phyloP scores from a whole-genome alignment of 2,113 vertebrate genomes.

The Thunnus thynnus region DNA sequence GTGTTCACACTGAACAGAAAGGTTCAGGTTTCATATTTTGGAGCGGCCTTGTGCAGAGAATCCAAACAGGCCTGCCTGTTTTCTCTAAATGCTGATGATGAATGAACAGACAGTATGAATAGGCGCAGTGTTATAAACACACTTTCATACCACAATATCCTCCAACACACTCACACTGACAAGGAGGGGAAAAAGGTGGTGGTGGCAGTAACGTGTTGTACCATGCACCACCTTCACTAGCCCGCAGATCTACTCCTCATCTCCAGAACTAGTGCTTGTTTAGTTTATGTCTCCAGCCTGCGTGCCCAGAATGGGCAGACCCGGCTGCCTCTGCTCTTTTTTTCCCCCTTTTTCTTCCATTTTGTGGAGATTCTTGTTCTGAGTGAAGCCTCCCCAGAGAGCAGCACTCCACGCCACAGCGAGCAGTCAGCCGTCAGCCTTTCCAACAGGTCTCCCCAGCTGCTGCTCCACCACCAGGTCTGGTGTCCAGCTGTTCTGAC shows the following conservation, averaged over 20 bases:
- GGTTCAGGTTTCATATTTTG: constrained; percentile 66
- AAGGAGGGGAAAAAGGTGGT: not conserved
- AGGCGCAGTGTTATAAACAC: constrained; percentile 61
- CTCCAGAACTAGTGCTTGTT: constrained; percentile 60
- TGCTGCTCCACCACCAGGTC: constrained; percentile 54
- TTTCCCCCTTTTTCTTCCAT: not conserved
- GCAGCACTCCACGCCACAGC: constrained; percentile 41
- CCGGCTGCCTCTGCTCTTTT: constrained; percentile 10
- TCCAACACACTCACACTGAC: constrained; percentile 33
- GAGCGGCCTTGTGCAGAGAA: constrained; percentile 48
- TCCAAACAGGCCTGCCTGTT: constrained; percentile 67
- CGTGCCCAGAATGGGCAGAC: constrained; percentile 71
- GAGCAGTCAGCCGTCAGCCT: constrained; percentile 50
- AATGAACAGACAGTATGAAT: constrained; percentile 72
- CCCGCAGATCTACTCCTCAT: constrained; percentile 27
- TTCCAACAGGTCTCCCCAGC: constrained; percentile 60
- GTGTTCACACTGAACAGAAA: constrained; percentile 45
- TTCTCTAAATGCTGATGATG: constrained; percentile 73
- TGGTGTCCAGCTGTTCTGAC: constrained; percentile 80
- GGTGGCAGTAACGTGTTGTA: constrained; percentile 37
- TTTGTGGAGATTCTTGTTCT: constrained; percentile 46
- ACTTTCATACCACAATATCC: constrained; percentile 30
- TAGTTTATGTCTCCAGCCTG: constrained; percentile 73
- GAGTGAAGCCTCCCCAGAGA: constrained; percentile 41
- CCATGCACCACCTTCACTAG: constrained; percentile 43